A percentile compares a stretch with the other conserved stretches of the same genome.
These are phyloP conservation scores for Zeuzera pyrina DNA, from an alignment of 2,888 invertebrate species.

Conservation along the genomic window DNA sequence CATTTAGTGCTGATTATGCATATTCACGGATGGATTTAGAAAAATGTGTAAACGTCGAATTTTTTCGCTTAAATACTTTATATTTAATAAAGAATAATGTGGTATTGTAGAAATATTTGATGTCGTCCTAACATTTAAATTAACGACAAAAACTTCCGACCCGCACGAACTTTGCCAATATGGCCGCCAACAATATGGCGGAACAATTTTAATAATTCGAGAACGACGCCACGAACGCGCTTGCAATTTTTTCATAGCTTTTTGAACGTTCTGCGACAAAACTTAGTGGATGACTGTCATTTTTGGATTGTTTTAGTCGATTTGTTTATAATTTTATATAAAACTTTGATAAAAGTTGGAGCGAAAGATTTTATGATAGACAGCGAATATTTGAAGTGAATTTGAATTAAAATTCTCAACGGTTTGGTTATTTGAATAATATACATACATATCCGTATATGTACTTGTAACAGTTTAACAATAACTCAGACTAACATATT, in stretches of 20 bases:
- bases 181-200: constrained; percentile 38
- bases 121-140: constrained; percentile 44
- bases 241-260: constrained; percentile 36
- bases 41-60: constrained; percentile 3
- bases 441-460: too few species aligned
- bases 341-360: too few species aligned
- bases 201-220: constrained; percentile 59
- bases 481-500: too few species aligned
- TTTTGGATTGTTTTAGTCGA: constrained; percentile 11
- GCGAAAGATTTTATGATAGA: too few species aligned
- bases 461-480: too few species aligned
- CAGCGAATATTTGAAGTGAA: too few species aligned
- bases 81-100: constrained; percentile 16
- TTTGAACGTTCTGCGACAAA: constrained; percentile 26
- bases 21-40: too few species aligned
- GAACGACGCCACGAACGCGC: constrained; percentile 29
- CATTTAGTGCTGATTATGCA: too few species aligned
- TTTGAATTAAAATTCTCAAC: too few species aligned
- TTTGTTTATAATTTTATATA: too few species aligned
- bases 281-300: constrained; percentile 27
- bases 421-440: too few species aligned
- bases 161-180: constrained; percentile 52
- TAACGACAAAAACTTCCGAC: constrained; percentile 38
- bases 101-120: constrained; percentile 32
- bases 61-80: constrained; percentile 3